A percentile compares a stretch with the other conserved stretches of the same genome.
These are phyloP conservation scores for Cepaea nemoralis DNA, from an alignment of 1,140 invertebrate species.

Conservation along the genomic window DNA sequence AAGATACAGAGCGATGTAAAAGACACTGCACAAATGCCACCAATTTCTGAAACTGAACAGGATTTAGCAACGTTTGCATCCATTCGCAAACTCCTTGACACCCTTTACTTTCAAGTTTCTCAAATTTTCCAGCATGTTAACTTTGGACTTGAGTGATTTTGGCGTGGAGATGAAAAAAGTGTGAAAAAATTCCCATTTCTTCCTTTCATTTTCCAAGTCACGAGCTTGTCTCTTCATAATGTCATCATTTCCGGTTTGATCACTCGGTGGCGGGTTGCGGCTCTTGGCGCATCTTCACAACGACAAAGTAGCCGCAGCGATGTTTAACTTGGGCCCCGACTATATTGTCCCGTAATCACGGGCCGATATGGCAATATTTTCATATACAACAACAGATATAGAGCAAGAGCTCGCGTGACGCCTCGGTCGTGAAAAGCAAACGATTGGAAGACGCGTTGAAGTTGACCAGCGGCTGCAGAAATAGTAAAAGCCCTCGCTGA, in stretches of 20 bases:
- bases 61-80: no score
- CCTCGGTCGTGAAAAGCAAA: background rate
- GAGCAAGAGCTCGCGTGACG: background rate
- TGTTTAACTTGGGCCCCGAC: background rate
- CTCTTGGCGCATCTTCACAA: conserved; percentile 2
- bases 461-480: background rate
- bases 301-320: conserved; percentile 19
- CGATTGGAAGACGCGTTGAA: background rate
- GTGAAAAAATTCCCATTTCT: conserved; percentile 15
- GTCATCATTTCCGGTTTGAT: conserved; percentile 37
- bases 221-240: conserved; percentile 28
- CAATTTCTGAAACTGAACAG: no score
- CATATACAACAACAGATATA: conserved; percentile 5
- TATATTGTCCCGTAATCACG: conserved; percentile 38
- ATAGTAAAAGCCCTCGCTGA: conserved; percentile 8
- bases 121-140: background rate
- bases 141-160: background rate
- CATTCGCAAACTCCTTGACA: no score
- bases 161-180: background rate
- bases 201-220: conserved; percentile 40
- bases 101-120: background rate
- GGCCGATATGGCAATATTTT: conserved; percentile 36
- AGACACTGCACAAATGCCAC: no score
- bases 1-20: no score
- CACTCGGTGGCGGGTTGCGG: background rate